These are phyloP conservation scores for Staurois parvus DNA, from an alignment of 2,797 vertebrate genomes.

Conservation along the genomic window DNA sequence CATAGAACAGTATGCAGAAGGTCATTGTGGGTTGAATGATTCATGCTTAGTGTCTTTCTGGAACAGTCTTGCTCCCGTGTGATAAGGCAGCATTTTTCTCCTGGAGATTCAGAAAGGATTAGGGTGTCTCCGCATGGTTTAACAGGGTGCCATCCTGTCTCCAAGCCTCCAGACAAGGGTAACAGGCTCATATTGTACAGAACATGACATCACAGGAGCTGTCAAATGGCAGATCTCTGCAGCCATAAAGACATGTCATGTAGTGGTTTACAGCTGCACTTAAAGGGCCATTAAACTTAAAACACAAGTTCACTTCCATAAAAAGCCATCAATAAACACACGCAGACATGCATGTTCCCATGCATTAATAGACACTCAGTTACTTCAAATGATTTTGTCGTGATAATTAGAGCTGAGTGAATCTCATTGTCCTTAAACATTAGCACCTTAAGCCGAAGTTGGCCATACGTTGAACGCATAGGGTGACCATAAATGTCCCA, in stretches of 20 bases:
- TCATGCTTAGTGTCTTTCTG: background rate
- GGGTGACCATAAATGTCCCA: no score
- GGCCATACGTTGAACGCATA: no score
- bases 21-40: no score
- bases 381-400: no score
- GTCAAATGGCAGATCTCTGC: conserved; percentile 1
- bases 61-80: background rate
- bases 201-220: background rate
- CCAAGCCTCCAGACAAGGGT: conserved; percentile 19
- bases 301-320: background rate
- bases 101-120: conserved; percentile 27
- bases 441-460: no score
- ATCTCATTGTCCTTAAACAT: no score
- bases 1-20: no score
- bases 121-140: conserved; percentile 29
- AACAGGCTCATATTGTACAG: background rate
- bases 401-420: no score
- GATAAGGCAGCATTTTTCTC: conserved; percentile 15
- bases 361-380: no score
- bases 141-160: conserved; percentile 47
- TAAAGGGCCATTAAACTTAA: background rate
- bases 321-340: no score
- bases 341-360: no score
- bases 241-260: conserved; percentile 6
- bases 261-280: background rate